A percentile compares a stretch with the other conserved stretches of the same genome.
These are phyloP conservation scores for Liolophura sinensis DNA, from an alignment of 1,140 invertebrate species.

Conservation along the genomic window DNA sequence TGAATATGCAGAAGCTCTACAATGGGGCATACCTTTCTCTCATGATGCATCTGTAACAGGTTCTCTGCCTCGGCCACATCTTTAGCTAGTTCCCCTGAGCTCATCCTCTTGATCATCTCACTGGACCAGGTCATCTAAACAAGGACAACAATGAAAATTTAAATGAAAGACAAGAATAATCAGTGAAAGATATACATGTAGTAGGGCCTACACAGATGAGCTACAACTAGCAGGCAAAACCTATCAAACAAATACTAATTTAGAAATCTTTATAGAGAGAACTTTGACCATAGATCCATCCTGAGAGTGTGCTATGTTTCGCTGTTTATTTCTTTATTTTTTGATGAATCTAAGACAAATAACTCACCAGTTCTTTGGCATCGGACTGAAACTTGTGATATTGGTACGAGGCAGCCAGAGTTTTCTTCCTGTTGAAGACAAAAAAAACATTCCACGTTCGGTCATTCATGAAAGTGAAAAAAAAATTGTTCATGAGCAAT, in stretches of 20 bases:
- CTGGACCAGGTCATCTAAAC: constrained; percentile 90
- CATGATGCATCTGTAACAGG: constrained; percentile 92
- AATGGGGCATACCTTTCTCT: constrained; percentile 69
- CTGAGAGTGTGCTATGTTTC: too few relatives aligned
- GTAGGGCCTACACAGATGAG: too few relatives aligned
- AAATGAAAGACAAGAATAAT: not conserved
- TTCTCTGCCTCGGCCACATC: constrained; percentile 97
- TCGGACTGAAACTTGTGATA: constrained; percentile 97
- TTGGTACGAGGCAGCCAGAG: constrained; percentile 91
- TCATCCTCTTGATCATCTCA: constrained; percentile 95
- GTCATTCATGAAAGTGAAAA: too few relatives aligned
- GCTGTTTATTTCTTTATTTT: too few relatives aligned
- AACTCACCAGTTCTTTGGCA: constrained; percentile 81
- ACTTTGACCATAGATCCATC: too few relatives aligned
- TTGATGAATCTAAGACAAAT: not conserved
- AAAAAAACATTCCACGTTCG: constrained; percentile 3
- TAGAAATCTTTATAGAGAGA: too few relatives aligned
- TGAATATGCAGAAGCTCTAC: too few relatives aligned
- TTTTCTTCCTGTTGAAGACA: constrained; percentile 61
- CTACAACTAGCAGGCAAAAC: too few relatives aligned
- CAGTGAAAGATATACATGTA: too few relatives aligned
- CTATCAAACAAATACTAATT: too few relatives aligned
- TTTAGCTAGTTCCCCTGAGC: constrained; percentile 95
- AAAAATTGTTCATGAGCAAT: too few relatives aligned
- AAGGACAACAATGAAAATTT: not conserved